phyloP scores from a whole-genome alignment of 1,140 invertebrate species.

The Battus philenor region DNA sequence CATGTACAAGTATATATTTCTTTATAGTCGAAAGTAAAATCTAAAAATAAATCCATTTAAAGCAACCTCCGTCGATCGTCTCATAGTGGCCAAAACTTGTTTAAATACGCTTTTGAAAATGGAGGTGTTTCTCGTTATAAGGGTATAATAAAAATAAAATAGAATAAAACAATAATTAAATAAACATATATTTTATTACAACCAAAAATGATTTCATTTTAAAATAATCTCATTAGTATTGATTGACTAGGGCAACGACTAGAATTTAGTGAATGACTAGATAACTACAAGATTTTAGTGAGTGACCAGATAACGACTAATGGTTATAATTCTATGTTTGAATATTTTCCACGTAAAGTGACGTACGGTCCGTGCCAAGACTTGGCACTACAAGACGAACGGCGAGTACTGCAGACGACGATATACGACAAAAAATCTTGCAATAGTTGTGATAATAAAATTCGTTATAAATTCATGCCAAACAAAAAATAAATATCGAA shows the following conservation, averaged over 20 bases:
- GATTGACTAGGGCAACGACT: slow-evolving; percentile 66
- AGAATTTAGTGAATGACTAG: slow-evolving; percentile 42
- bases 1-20: too few species aligned
- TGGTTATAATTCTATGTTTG: too few species aligned
- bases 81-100: slow-evolving; percentile 53
- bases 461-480: slow-evolving; percentile 72
- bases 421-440: slow-evolving; percentile 56
- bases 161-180: slow-evolving; percentile 65
- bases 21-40: slow-evolving; percentile 55
- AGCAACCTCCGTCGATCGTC: slow-evolving; percentile 62
- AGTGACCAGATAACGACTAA: too few species aligned
- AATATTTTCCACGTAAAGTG: slow-evolving; percentile 34
- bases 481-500: slow-evolving; percentile 69
- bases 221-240: slow-evolving; percentile 15
- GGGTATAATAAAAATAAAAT: slow-evolving; percentile 21
- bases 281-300: too few species aligned
- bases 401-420: slow-evolving; percentile 49
- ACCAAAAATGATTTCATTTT: slow-evolving; percentile 31
- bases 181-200: slow-evolving; percentile 54
- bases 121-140: slow-evolving; percentile 23
- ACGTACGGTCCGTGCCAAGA: slow-evolving; percentile 41
- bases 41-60: slow-evolving; percentile 52
- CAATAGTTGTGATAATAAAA: slow-evolving; percentile 68
- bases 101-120: slow-evolving; percentile 19
- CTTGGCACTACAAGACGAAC: slow-evolving; percentile 71